Conservation (phyloP, 2,797 vertebrate genomes). For the Hemitrygon akajei region DNA sequence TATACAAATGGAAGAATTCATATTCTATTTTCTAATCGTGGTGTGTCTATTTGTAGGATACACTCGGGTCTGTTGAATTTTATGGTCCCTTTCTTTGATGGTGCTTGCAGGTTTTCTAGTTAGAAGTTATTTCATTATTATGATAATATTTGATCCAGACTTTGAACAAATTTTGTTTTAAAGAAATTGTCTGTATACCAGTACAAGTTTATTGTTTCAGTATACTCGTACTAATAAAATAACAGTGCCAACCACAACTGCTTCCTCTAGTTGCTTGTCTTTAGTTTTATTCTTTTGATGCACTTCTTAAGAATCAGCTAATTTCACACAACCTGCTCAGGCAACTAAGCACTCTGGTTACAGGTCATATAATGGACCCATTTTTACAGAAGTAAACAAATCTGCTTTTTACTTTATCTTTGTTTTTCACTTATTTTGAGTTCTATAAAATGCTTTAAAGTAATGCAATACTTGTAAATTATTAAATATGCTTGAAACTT, state of each 20-base stretch:
- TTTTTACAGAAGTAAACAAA: neutral
- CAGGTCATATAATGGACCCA: neutral
- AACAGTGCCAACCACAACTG: slow-evolving; percentile 80
- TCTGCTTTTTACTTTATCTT: too few relatives aligned
- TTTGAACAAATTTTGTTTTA: slow-evolving; percentile 91
- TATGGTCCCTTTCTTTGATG: slow-evolving; percentile 96
- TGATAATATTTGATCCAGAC: slow-evolving; percentile 90
- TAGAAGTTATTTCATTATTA: slow-evolving; percentile 95
- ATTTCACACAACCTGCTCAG: neutral
- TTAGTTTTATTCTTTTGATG: neutral
- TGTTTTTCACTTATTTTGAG: too few relatives aligned
- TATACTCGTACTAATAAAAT: slow-evolving; percentile 94
- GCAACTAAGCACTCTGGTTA: neutral
- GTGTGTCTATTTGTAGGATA: slow-evolving; percentile 91
- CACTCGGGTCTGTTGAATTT: slow-evolving; percentile 92
- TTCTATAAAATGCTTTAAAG: too few relatives aligned
- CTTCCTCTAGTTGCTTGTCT: slow-evolving; percentile 32
- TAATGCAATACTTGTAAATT: too few relatives aligned
- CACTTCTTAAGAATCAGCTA: neutral
- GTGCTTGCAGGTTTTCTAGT: slow-evolving; percentile 96
- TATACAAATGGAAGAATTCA: slow-evolving; percentile 83
- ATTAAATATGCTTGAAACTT: too few relatives aligned
- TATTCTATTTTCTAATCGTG: slow-evolving; percentile 87
- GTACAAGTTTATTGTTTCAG: slow-evolving; percentile 85
- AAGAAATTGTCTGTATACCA: slow-evolving; percentile 90